Percentiles rank a stretch among this genome's conserved stretches.
Evolutionary conservation across 2,797 vertebrate species (phyloP).

Genomic region (Huso huso): DNA sequence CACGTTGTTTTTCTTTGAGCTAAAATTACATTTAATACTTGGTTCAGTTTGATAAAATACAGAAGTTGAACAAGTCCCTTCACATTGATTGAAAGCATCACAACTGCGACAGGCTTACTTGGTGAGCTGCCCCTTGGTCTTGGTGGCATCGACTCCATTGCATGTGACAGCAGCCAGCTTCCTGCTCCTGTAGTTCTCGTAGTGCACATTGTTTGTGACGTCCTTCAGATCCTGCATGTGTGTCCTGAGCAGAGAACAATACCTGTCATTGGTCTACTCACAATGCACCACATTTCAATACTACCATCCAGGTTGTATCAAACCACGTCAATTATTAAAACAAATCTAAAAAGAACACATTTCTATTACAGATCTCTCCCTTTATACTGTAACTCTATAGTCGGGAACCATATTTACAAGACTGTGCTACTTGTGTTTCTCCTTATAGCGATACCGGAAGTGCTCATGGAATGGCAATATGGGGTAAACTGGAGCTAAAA

Average conservation of each 20-base stretch:
- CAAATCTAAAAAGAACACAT: background rate
- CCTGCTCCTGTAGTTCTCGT: slow-evolving; percentile 66
- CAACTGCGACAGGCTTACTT: slow-evolving; percentile 39
- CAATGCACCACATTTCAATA: too few species aligned
- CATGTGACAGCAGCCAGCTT: slow-evolving; percentile 66
- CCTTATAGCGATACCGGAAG: too few species aligned
- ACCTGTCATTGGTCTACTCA: too few species aligned
- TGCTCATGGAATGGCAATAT: too few species aligned
- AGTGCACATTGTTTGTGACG: slow-evolving; percentile 68
- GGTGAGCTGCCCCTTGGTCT: slow-evolving; percentile 60
- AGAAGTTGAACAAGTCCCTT: too few species aligned
- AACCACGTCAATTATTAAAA: too few species aligned
- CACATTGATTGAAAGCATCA: background rate
- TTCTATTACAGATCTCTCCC: background rate
- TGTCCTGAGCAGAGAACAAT: slow-evolving; percentile 36
- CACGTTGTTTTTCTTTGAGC: too few species aligned
- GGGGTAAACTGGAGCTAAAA: background rate
- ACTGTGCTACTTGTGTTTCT: too few species aligned
- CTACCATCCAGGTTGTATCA: too few species aligned
- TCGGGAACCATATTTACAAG: background rate
- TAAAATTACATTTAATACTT: too few species aligned
- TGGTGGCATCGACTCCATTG: slow-evolving; percentile 56
- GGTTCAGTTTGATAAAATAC: too few species aligned
- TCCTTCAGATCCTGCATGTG: slow-evolving; percentile 71
- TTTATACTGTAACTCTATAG: background rate